These are phyloP conservation scores for Syngnathus acus DNA, from an alignment of 2,797 vertebrate species.

Conservation along the genomic window DNA sequence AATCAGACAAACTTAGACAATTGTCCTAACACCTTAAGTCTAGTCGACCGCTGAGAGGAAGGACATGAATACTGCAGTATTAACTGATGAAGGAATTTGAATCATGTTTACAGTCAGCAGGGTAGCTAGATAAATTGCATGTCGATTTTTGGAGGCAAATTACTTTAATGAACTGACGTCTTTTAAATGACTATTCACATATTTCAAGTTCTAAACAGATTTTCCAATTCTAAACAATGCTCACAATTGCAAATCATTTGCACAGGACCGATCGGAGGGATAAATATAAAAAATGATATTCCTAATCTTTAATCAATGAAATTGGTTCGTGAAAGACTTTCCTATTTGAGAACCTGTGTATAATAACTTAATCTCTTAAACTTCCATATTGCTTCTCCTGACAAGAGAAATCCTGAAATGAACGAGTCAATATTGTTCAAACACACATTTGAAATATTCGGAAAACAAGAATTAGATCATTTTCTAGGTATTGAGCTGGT, in stretches of 20 bases:
- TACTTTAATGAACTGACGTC: not conserved
- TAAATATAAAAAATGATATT: not conserved
- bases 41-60: slow-evolving; percentile 30
- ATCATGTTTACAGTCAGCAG: not conserved
- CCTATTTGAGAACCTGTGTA: not conserved
- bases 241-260: not conserved
- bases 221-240: too few relatives aligned
- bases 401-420: not conserved
- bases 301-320: not conserved
- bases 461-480: not conserved
- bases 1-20: slow-evolving; percentile 43
- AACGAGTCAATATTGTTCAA: not conserved
- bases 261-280: not conserved
- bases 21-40: slow-evolving; percentile 39
- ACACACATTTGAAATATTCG: not conserved
- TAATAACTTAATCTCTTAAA: not conserved
- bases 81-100: not conserved
- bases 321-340: not conserved
- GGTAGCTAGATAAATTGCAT: not conserved
- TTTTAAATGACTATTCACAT: not conserved
- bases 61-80: not conserved
- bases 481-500: not conserved
- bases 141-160: not conserved
- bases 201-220: not conserved
- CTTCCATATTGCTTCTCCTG: not conserved